Evolutionary conservation across 2,113 vertebrate species (phyloP).

Genomic region (Eupsittula cactorum): DNA sequence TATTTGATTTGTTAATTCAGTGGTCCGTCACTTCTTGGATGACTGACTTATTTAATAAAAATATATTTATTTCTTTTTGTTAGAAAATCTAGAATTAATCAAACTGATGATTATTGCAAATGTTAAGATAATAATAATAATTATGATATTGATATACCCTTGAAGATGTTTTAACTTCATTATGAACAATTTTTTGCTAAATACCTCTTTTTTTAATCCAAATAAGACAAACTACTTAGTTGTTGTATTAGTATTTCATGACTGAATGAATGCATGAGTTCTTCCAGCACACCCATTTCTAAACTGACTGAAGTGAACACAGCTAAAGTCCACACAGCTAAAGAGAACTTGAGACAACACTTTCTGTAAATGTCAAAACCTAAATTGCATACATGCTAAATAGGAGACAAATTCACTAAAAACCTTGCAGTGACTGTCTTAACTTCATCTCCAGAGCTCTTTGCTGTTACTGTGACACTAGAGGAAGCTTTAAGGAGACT

Average conservation of each 20-base stretch:
- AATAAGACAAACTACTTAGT: background rate
- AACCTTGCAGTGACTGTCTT: background rate
- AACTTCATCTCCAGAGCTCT: background rate
- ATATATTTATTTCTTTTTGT: background rate
- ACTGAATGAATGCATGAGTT: background rate
- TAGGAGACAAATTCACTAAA: background rate
- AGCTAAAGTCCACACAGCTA: background rate
- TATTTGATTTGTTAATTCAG: background rate
- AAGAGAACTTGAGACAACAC: background rate
- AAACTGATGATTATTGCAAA: background rate
- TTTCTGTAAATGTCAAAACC: conserved; percentile 16
- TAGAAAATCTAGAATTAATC: background rate
- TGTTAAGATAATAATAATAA: background rate
- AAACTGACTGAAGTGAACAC: background rate
- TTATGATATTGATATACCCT: background rate
- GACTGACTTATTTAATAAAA: background rate
- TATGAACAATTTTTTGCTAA: background rate
- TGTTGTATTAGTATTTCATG: background rate
- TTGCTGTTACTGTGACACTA: background rate
- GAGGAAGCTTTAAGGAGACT: background rate
- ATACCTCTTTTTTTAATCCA: background rate
- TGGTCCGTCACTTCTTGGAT: background rate
- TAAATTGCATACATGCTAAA: background rate
- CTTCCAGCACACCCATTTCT: background rate
- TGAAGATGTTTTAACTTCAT: background rate